Percentiles rank a stretch among this genome's conserved stretches.
These are phyloP conservation scores for Eupleurogrammus muticus DNA, from an alignment of 2,797 vertebrate genomes.

Conservation along the genomic window DNA sequence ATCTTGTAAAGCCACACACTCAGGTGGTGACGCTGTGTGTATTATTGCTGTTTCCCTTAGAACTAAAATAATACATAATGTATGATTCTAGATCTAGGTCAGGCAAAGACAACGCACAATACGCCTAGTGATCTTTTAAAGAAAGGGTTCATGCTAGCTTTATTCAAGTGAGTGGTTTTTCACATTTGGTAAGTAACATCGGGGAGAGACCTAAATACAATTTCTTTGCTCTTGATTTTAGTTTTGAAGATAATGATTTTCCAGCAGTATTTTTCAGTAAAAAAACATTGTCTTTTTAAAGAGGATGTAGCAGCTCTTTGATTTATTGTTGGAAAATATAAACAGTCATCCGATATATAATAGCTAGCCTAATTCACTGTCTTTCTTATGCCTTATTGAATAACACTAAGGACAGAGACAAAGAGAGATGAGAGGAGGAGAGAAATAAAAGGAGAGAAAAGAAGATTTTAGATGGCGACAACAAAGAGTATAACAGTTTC, in stretches of 20 bases:
- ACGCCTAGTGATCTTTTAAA: conserved; percentile 4
- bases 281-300: too few relatives aligned
- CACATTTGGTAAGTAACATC: conserved; percentile 17
- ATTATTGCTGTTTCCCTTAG: conserved; percentile 6
- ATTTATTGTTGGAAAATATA: conserved; percentile 12
- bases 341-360: not conserved
- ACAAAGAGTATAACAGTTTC: not conserved
- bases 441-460: conserved; percentile 7
- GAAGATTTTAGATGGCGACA: not conserved
- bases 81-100: conserved; percentile 51
- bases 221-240: too few relatives aligned
- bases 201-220: not conserved
- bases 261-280: not conserved
- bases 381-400: not conserved
- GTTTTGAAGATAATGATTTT: not conserved
- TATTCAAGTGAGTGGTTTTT: not conserved
- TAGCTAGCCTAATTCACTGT: not conserved
- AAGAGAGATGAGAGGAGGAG: not conserved
- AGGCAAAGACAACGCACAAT: conserved; percentile 26
- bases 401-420: not conserved
- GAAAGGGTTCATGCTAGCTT: not conserved
- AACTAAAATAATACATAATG: conserved; percentile 49
- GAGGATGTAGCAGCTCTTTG: not conserved
- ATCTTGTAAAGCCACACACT: conserved; percentile 3
- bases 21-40: conserved; percentile 5